Evolutionary conservation across 2,888 invertebrate genomes (phyloP), one percentile per base, ranked within the genome.

Genomic region (Cheilosia urbana): DNA sequence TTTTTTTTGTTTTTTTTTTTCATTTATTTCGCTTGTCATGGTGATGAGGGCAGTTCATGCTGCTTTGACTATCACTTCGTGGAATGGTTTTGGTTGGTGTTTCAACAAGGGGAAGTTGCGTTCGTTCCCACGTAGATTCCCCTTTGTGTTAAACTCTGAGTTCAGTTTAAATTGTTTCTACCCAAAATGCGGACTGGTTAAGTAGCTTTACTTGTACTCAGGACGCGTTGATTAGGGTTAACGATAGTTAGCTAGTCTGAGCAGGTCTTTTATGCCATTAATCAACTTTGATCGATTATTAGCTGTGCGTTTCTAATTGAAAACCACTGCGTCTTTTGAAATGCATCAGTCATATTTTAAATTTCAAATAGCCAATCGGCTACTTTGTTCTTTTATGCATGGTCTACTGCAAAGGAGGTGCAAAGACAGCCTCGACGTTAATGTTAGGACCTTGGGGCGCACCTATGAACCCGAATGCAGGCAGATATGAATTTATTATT

Each of bases 101-200:
- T 30, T 34, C 19, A 63, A 71, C 13, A 47, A 13, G 49, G 27
- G 71, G 40, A 71, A 79, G 71, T 72, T 79, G 63, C 42, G 49
- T 58, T 21, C 13, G 19, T 78, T 79, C 78, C 78, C 78, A 79
- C 72, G 77, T 11, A 37, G 37, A 13, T 27, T 45, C 79, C 60
- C 7, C 4, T 30, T 24, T 51, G 34, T n/a, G 27, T 58, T 79
- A 27, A 37, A 60, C 60, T 37, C 21, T 40, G 58, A 53, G 66
- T 60, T 66, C 73, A 66, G 66, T 66, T 60, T 53, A 60, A 49
- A 49, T 51, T 37, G 24, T 40, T 66, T 76, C n/a, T 42, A n/a
- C 17, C 21, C 7, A 21, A 47, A 63, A 21, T 7, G 4, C 7
- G 21, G 27, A 45, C 19, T 37, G 13, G 17, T 37, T n/a, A 17